phyloP scores from a whole-genome alignment of 2,113 vertebrate genomes.

The Rhea americana region DNA sequence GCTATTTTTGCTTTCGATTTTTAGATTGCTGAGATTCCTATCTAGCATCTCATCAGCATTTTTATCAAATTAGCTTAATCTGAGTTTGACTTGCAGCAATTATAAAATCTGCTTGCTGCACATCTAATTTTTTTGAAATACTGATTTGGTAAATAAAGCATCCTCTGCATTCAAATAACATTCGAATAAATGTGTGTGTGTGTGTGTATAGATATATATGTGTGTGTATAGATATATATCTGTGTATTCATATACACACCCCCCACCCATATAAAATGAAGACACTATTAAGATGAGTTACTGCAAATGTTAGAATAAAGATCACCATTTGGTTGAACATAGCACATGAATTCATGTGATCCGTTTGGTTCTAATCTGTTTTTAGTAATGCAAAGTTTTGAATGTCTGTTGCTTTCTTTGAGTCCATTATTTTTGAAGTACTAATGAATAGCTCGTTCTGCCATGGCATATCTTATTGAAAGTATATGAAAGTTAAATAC shows the following conservation, averaged over 20 bases:
- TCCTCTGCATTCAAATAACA: not conserved
- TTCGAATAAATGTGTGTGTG: too few species aligned
- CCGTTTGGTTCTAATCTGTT: not conserved
- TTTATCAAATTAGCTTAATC: not conserved
- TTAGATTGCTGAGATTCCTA: not conserved
- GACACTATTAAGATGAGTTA: not conserved
- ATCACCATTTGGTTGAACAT: not conserved
- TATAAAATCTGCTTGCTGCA: not conserved
- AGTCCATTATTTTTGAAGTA: not conserved
- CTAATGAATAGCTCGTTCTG: not conserved
- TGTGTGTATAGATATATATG: too few species aligned
- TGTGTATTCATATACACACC: too few species aligned
- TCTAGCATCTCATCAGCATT: not conserved
- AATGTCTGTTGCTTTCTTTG: not conserved
- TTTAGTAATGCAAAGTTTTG: not conserved
- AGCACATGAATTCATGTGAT: rapidly evolving
- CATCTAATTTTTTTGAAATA: not conserved
- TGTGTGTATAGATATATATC: too few species aligned
- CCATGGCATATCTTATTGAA: not conserved
- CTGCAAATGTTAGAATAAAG: not conserved
- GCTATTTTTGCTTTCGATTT: not conserved
- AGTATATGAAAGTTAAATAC: not conserved
- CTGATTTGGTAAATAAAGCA: not conserved
- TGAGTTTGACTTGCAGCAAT: not conserved
- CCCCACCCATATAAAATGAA: not conserved